Percentiles rank a stretch among this genome's conserved stretches.
These are phyloP conservation scores for Drosophila persimilis DNA, from an alignment of 1,140 invertebrate genomes.

Conservation along the genomic window DNA sequence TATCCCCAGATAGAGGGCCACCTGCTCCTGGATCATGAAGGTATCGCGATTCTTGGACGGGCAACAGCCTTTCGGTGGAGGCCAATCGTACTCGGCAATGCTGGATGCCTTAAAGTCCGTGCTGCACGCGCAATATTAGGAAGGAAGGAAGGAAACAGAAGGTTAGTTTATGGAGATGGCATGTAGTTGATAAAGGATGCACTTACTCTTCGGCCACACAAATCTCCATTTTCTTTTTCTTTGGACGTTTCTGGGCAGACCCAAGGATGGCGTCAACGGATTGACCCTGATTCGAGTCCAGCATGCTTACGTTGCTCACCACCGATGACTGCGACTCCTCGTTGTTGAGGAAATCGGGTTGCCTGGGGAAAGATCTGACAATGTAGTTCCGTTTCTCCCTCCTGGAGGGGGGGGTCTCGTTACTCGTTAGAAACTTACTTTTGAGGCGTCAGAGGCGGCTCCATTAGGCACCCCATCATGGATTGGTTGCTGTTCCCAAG, in stretches of 20 bases:
- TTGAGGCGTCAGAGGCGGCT: constrained; percentile 72
- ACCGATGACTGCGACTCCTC: constrained; percentile 92
- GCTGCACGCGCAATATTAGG: constrained; percentile 16
- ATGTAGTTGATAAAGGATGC: not conserved
- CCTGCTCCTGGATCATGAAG: constrained; percentile 93
- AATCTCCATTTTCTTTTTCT: constrained; percentile 89
- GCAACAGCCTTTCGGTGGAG: constrained; percentile 86
- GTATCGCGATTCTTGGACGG: constrained; percentile 87
- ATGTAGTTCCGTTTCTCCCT: too few species aligned
- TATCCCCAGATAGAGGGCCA: constrained; percentile 95
- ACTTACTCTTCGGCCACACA: constrained; percentile 87
- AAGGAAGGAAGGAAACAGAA: not conserved
- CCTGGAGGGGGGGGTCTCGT: too few species aligned
- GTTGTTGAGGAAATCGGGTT: constrained; percentile 85
- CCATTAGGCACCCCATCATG: constrained; percentile 75
- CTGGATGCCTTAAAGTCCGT: constrained; percentile 92
- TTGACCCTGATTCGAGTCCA: constrained; percentile 72
- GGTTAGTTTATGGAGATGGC: not conserved
- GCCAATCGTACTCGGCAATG: constrained; percentile 97
- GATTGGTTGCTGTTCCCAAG: constrained; percentile 83
- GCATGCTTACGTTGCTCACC: constrained; percentile 85
- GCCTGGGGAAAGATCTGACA: constrained; percentile 27
- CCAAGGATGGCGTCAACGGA: constrained; percentile 58
- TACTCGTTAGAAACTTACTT: constrained; percentile 48
- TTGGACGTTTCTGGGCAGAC: constrained; percentile 83